phyloP scores from a whole-genome alignment of 2,797 vertebrate species.

The Alauda arvensis region DNA sequence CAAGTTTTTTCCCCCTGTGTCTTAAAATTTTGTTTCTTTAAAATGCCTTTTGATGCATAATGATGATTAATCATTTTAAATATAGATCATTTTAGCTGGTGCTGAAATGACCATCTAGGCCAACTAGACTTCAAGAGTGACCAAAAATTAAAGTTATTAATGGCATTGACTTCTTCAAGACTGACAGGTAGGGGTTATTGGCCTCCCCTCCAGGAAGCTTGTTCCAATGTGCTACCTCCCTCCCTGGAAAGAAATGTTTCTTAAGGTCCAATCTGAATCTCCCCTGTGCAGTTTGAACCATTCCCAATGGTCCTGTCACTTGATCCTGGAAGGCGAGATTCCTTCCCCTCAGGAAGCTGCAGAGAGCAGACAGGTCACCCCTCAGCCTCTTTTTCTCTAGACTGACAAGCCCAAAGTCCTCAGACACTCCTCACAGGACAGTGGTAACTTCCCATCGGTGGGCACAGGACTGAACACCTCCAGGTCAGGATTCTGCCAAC shows the following conservation, averaged over 20 bases:
- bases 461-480: accelerated
- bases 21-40: neutral
- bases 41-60: neutral
- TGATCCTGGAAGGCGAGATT: neutral
- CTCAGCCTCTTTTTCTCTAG: neutral
- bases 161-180: neutral
- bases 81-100: neutral
- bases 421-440: accelerated
- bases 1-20: neutral
- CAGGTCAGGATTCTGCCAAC: neutral
- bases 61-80: neutral
- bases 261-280: neutral
- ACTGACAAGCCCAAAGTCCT: too few relatives aligned
- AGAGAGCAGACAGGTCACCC: neutral
- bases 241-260: neutral
- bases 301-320: accelerated
- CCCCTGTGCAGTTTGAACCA: accelerated
- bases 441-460: neutral
- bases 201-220: neutral
- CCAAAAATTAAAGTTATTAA: neutral
- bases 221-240: neutral
- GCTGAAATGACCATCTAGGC: neutral
- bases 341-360: neutral
- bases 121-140: neutral
- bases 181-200: accelerated